Conservation (phyloP, 2,888 invertebrate genomes). For the Yponomeuta cagnagella region DNA sequence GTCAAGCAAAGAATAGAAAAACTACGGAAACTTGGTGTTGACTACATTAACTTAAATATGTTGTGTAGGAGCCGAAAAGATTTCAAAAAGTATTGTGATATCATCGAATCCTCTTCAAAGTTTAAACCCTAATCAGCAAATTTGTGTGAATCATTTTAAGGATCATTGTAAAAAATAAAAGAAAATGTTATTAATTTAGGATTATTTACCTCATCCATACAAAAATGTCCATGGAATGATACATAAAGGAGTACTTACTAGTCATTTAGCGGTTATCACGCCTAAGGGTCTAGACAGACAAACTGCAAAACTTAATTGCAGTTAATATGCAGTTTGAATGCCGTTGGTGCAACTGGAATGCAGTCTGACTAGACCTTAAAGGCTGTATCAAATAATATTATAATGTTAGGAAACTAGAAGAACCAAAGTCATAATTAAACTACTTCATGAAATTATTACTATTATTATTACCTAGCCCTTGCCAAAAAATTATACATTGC, state of each 20-base stretch:
- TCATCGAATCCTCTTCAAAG: constrained; percentile 27
- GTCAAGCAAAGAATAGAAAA: constrained; percentile 67
- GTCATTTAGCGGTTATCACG: constrained; percentile 17
- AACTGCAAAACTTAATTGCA: too few relatives aligned
- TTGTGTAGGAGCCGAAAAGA: constrained; percentile 73
- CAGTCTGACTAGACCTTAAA: neutral
- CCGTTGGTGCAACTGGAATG: too few relatives aligned
- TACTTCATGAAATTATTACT: neutral
- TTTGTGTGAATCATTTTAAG: neutral
- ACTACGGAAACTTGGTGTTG: constrained; percentile 60
- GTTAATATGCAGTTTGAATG: too few relatives aligned
- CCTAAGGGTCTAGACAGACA: neutral
- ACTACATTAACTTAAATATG: constrained; percentile 67
- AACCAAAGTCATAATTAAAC: constrained; percentile 8
- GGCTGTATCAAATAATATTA: neutral
- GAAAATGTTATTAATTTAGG: constrained; percentile 24
- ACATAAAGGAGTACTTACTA: constrained; percentile 22
- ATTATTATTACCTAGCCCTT: constrained; percentile 5
- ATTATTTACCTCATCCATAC: constrained; percentile 36
- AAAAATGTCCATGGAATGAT: constrained; percentile 36
- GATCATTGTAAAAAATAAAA: constrained; percentile 20
- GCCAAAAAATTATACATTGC: neutral
- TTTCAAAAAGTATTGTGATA: constrained; percentile 68
- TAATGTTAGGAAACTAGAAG: constrained; percentile 12
- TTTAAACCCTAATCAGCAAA: neutral